Percentiles rank a stretch among this genome's conserved stretches.
These are phyloP conservation scores for Petrocephalus microphthalmus DNA, from an alignment of 2,113 vertebrate species.

Conservation along the genomic window DNA sequence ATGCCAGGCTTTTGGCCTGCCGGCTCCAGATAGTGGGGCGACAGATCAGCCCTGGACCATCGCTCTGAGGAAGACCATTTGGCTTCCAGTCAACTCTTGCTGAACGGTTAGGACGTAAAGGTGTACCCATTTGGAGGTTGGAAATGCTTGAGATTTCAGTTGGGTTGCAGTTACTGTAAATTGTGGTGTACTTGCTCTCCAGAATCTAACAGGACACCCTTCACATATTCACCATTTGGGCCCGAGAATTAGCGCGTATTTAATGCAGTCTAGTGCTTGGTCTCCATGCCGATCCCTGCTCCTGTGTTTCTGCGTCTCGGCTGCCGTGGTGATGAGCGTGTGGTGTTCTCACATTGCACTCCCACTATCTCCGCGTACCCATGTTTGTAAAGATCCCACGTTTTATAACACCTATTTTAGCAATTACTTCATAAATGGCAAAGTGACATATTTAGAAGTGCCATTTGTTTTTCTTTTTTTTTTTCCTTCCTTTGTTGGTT, in stretches of 20 bases:
- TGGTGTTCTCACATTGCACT: not conserved
- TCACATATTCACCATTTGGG: not conserved
- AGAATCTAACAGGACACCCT: not conserved
- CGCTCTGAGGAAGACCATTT: not conserved
- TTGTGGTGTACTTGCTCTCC: not conserved
- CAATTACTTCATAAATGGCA: not conserved
- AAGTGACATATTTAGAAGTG: not conserved
- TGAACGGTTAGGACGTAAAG: not conserved
- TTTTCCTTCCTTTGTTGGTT: not conserved
- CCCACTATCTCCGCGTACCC: not conserved
- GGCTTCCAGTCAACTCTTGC: not conserved
- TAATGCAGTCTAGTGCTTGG: not conserved
- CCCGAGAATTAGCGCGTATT: not conserved
- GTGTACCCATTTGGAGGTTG: not conserved
- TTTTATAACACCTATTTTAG: not conserved
- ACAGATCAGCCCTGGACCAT: not conserved
- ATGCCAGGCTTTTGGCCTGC: not conserved
- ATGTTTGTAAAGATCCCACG: not conserved
- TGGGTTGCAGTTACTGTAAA: not conserved
- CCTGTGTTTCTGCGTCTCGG: not conserved
- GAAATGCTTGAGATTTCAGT: not conserved
- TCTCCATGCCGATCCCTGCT: not conserved
- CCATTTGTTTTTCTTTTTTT: not conserved
- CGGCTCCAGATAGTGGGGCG: not conserved
- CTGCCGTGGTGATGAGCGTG: not conserved